Conservation (phyloP, 2,797 vertebrate species). For the Anableps anableps region DNA sequence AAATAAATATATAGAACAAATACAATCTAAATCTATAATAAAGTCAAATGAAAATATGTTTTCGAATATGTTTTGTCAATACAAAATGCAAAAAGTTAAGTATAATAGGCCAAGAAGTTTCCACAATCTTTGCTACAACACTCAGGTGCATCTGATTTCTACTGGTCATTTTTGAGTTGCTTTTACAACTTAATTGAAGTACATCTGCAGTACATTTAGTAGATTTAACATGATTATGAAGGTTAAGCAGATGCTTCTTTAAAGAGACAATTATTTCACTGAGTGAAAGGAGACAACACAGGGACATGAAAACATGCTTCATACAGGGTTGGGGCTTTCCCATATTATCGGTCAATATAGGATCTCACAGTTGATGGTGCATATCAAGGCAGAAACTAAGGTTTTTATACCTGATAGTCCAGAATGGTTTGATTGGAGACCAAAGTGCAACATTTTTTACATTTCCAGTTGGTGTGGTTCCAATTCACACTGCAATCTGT, state of each 20-base stretch:
- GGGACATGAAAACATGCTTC: slow-evolving; percentile 78
- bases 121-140: not conserved
- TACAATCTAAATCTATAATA: no score
- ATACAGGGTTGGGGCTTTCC: slow-evolving; percentile 49
- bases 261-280: slow-evolving; percentile 72
- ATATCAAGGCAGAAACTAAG: not conserved
- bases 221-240: slow-evolving; percentile 5
- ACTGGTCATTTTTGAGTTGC: not conserved
- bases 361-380: not conserved
- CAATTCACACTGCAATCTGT: no score
- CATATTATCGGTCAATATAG: no score
- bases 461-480: no score
- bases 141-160: not conserved
- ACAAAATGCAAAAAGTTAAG: no score
- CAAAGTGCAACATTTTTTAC: no score
- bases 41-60: no score
- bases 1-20: no score
- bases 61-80: no score
- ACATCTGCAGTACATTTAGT: not conserved
- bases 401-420: no score
- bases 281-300: slow-evolving; percentile 64
- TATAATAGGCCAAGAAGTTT: not conserved
- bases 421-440: no score
- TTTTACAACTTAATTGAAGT: not conserved
- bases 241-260: slow-evolving; percentile 69